Percentiles rank a stretch among this genome's conserved stretches.
phyloP scores from a whole-genome alignment of 2,113 vertebrate species.

The Heliornis fulica region DNA sequence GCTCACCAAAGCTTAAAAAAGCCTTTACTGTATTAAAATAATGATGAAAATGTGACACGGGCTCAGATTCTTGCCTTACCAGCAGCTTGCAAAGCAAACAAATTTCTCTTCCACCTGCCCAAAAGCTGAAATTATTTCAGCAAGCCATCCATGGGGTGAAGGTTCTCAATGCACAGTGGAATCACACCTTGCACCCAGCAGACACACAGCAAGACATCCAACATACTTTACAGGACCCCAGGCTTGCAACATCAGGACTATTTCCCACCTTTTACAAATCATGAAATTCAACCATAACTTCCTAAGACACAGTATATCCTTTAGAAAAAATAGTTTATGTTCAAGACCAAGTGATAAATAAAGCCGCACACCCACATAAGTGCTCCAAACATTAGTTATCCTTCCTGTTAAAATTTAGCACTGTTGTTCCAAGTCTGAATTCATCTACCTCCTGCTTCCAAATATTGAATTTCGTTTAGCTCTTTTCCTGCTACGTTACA shows the following conservation, averaged over 20 bases:
- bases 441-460: constrained; percentile 42
- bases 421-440: constrained; percentile 36
- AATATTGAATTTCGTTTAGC: constrained; percentile 58
- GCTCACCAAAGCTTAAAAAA: neutral
- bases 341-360: neutral
- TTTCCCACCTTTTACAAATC: neutral
- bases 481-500: constrained; percentile 24
- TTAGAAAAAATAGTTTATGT: neutral
- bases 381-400: neutral
- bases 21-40: neutral
- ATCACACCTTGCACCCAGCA: neutral
- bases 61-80: neutral
- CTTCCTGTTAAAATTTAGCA: neutral
- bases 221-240: neutral
- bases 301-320: neutral
- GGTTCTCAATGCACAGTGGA: neutral
- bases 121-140: neutral
- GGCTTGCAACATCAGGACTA: neutral
- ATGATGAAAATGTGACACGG: neutral
- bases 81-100: neutral
- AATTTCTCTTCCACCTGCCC: neutral
- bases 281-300: neutral
- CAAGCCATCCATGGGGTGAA: neutral
- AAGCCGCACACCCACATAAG: neutral
- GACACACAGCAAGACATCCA: neutral